Evolutionary conservation across 2,888 invertebrate genomes (phyloP), one percentile per base, ranked within the genome.

Genomic region (Stenurella melanura): DNA sequence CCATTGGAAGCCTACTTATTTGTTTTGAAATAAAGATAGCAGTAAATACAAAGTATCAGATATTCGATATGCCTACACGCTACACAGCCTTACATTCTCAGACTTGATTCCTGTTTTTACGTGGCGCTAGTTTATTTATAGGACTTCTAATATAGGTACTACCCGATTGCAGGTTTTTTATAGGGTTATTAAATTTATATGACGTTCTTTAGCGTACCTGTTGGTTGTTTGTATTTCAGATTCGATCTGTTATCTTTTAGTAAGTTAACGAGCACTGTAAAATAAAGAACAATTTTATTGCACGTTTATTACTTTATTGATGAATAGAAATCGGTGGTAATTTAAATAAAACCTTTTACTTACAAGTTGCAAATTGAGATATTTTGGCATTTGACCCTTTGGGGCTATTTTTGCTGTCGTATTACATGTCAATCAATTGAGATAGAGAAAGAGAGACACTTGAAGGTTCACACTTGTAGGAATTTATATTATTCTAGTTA

Each of bases 91-190:
- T 38, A 19, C 54, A 68, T 70, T 70, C 70, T 38, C 58, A 70
- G 58, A 70, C 70, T 18, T 34, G 34, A 58, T 17, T 68, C 68
- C 21, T 68, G 18, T 68, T 68, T 68, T 70, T 38, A 17, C 18
- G n/a, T 19, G 58, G 70, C 57, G 70, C 70, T 70, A 60, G 58
- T 70, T 58, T 70, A 70, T 70, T 70, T 70, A 70, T 60, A 60
- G 58, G 18, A 64, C 38, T 64, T 38, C 38, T 64, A 64, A 38
- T 9, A 3, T 42, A 63, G 17, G 19, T 11, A 60, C 58, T 38
- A 21, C 70, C 57, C 34, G 54, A 68, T 17, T 26, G 56, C 68
- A 68, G 30, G 56, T 58, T 66, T 74, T 58, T 61, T 61, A 56
- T 50, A 21, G 42, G 26, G 58, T 67, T 74, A 42, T 64, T 64